Evolutionary conservation across 2,797 vertebrate genomes (phyloP).

Genomic region (Coluber constrictor): DNA sequence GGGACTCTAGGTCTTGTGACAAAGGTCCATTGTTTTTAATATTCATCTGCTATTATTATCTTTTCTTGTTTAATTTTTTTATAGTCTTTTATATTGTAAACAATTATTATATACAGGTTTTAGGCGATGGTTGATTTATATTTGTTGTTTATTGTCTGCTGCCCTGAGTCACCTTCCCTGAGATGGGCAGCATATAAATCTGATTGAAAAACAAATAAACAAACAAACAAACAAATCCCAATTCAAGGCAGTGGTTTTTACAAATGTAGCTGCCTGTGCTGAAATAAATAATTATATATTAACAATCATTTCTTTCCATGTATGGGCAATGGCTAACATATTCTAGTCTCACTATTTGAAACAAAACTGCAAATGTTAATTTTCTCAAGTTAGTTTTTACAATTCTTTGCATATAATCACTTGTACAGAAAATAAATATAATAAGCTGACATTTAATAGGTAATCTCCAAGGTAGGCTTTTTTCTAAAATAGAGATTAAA

Average conservation of each 20-base stretch:
- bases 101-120: not conserved
- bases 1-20: not conserved
- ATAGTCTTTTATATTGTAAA: not conserved
- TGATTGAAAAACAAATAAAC: not conserved
- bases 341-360: not conserved
- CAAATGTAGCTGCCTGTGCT: conserved; percentile 51
- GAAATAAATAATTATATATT: conserved; percentile 49
- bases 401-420: not conserved
- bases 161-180: not conserved
- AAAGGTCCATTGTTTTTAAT: not conserved
- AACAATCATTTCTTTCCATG: conserved; percentile 55
- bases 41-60: not conserved
- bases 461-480: not conserved
- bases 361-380: not conserved
- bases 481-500: not conserved
- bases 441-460: accelerated
- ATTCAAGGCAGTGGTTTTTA: conserved; percentile 35
- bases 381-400: conserved; percentile 27
- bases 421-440: not conserved
- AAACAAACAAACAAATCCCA: not conserved
- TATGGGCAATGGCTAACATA: conserved; percentile 37
- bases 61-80: not conserved
- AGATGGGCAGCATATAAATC: not conserved
- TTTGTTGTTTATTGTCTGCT: not conserved
- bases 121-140: not conserved